These are phyloP conservation scores for Petaurus breviceps DNA, from an alignment of 2,113 vertebrate species.

Conservation along the genomic window DNA sequence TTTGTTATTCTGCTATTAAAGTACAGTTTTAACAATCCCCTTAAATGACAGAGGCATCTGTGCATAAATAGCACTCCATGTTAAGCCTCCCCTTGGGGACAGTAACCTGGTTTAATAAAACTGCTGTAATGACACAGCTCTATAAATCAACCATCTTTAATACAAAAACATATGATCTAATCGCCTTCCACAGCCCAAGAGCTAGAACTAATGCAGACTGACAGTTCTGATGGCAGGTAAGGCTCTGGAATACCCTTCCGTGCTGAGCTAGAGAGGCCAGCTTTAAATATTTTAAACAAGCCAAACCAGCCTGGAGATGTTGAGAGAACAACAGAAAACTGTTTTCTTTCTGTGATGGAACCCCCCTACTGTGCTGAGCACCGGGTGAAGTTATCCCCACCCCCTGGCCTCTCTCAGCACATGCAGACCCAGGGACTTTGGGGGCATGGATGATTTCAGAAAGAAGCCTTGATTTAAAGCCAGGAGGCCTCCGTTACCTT, in stretches of 20 bases:
- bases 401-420: not conserved
- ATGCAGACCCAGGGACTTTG: not conserved
- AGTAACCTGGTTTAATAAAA: constrained; percentile 79
- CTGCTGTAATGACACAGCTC: constrained; percentile 55
- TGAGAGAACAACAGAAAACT: constrained; percentile 52
- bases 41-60: constrained; percentile 73
- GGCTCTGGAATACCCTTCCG: constrained; percentile 50
- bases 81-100: constrained; percentile 70
- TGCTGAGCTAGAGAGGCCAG: constrained; percentile 69
- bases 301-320: constrained; percentile 43
- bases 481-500: not conserved
- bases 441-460: not conserved
- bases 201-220: constrained; percentile 65
- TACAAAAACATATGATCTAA: constrained; percentile 77
- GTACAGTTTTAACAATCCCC: constrained; percentile 54
- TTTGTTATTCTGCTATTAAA: constrained; percentile 40
- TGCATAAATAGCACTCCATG: constrained; percentile 53
- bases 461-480: not conserved
- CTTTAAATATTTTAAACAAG: constrained; percentile 76
- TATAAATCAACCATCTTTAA: constrained; percentile 73
- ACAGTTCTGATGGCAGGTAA: constrained; percentile 68
- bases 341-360: constrained; percentile 49
- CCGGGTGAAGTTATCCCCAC: constrained; percentile 1
- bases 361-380: not conserved
- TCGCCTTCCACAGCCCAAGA: constrained; percentile 60